phyloP scores from a whole-genome alignment of 1,140 invertebrate genomes.

The Sweltsa coloradensis region DNA sequence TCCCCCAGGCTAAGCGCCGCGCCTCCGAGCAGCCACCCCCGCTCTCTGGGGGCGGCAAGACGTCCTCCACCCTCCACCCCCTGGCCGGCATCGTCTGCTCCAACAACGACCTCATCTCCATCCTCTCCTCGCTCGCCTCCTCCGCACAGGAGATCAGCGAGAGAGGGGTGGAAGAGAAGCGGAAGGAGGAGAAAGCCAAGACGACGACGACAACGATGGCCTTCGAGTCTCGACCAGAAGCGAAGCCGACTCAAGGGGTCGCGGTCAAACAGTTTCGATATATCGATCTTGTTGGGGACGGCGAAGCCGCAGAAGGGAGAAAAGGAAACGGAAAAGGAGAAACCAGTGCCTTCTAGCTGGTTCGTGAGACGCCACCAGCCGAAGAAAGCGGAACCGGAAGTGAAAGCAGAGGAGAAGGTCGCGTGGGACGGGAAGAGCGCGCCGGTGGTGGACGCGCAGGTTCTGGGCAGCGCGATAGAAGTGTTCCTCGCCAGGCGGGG shows the following conservation, averaged over 20 bases:
- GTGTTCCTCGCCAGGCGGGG: conserved; percentile 46
- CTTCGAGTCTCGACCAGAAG: conserved; percentile 31
- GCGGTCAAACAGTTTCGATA: conserved; percentile 69
- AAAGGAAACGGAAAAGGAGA: conserved; percentile 27
- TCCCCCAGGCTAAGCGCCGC: conserved; percentile 35
- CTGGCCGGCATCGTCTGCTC: conserved; percentile 55
- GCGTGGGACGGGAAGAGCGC: conserved; percentile 59
- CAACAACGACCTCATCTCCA: conserved; percentile 63
- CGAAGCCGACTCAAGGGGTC: conserved; percentile 42
- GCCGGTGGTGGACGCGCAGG: conserved; percentile 60
- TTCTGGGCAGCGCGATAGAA: conserved; percentile 67
- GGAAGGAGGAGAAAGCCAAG: conserved; percentile 15
- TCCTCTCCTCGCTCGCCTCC: conserved; percentile 64
- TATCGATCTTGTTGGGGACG: conserved; percentile 49
- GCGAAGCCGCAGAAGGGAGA: conserved; percentile 25
- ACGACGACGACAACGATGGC: too few species aligned
- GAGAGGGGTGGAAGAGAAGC: neutral
- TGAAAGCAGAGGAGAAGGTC: conserved; percentile 34
- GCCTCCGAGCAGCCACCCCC: conserved; percentile 44
- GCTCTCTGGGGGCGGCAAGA: neutral
- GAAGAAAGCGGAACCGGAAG: conserved; percentile 27
- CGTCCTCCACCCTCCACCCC: neutral
- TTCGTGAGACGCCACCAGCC: conserved; percentile 61
- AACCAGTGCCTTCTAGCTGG: conserved; percentile 50
- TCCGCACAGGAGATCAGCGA: conserved; percentile 60